Evolutionary conservation across 2,888 invertebrate species (phyloP).

Genomic region (Drosophila aldrichi): DNA sequence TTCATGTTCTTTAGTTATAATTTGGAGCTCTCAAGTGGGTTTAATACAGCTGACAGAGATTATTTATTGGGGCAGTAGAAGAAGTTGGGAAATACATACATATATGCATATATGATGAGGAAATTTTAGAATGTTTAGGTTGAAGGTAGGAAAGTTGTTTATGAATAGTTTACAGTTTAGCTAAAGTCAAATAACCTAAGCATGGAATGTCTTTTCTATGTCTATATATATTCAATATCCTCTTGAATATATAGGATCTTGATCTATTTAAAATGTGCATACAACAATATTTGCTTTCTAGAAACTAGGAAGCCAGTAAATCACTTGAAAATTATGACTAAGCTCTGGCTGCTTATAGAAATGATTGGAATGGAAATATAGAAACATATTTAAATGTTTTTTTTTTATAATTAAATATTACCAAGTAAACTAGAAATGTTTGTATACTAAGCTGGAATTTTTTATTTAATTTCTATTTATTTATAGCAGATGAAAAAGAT

Average conservation of each 20-base stretch:
- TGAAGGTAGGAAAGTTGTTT: background rate
- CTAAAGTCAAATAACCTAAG: background rate
- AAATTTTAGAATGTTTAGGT: background rate
- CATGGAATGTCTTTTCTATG: background rate
- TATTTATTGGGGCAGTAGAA: background rate
- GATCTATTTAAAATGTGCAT: too few relatives aligned
- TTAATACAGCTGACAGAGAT: background rate
- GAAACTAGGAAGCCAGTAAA: background rate
- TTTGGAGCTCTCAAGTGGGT: background rate
- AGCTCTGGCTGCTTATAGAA: background rate
- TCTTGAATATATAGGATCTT: too few relatives aligned
- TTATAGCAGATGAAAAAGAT: background rate
- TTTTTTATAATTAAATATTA: background rate
- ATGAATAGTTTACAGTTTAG: too few relatives aligned
- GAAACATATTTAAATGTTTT: background rate
- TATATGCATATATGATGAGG: background rate
- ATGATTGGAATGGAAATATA: background rate
- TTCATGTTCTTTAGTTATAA: slow-evolving; percentile 16
- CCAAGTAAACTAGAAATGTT: background rate
- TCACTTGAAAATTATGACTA: background rate
- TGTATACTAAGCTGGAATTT: background rate
- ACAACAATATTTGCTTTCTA: background rate
- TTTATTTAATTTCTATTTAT: background rate
- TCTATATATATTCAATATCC: background rate
- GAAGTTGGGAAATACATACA: too few relatives aligned